phyloP scores from a whole-genome alignment of 2,888 invertebrate species.

The Actias luna region DNA sequence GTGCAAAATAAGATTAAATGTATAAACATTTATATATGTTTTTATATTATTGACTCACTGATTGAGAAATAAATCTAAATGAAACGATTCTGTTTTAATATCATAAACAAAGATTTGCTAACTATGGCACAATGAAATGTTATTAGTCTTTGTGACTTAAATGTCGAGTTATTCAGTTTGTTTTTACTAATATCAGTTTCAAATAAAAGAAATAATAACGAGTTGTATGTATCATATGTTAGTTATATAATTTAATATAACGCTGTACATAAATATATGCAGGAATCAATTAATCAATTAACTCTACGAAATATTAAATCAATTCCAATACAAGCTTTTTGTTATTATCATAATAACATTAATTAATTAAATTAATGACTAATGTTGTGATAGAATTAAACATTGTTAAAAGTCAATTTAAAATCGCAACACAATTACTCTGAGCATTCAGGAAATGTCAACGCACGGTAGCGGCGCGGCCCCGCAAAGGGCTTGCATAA shows the following conservation, averaged over 20 bases:
- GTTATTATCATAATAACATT: constrained; percentile 30
- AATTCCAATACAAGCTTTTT: not conserved
- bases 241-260: no score
- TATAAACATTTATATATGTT: not conserved
- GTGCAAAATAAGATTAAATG: not conserved
- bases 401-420: constrained; percentile 50
- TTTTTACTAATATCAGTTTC: no score
- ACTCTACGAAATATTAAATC: not conserved
- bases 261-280: no score
- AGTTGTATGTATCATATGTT: no score
- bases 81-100: no score
- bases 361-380: no score
- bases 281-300: not conserved
- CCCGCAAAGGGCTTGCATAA: constrained; percentile 56
- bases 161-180: no score
- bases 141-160: no score
- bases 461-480: constrained; percentile 45
- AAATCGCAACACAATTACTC: constrained; percentile 59
- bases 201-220: no score
- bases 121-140: no score
- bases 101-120: no score
- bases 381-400: constrained; percentile 42
- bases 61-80: no score
- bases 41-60: not conserved
- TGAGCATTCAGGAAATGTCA: constrained; percentile 63